Conservation (phyloP, 2,113 vertebrate species). For the Labrus mixtus region DNA sequence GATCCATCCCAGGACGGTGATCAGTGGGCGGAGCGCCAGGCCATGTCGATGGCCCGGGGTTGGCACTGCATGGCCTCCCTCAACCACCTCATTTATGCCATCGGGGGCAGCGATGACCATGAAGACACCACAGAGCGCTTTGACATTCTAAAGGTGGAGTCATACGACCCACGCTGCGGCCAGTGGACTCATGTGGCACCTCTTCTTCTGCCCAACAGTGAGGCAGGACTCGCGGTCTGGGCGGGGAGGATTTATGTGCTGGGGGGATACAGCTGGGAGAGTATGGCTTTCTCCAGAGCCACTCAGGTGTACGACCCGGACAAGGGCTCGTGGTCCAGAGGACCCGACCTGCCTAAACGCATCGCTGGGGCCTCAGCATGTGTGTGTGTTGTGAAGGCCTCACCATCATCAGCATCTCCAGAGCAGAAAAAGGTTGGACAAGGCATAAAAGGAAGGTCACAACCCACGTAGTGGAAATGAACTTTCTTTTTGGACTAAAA, state of each 20-base stretch:
- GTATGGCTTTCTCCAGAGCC: constrained; percentile 89
- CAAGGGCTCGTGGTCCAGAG: constrained; percentile 87
- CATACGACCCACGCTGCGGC: constrained; percentile 88
- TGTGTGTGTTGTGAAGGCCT: constrained; percentile 87
- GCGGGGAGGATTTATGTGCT: constrained; percentile 91
- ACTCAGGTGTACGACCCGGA: constrained; percentile 91
- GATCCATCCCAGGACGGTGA: constrained; percentile 82
- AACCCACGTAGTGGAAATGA: constrained; percentile 30
- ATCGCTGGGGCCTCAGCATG: constrained; percentile 93
- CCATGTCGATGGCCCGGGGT: constrained; percentile 90
- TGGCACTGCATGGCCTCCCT: constrained; percentile 98
- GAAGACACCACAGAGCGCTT: constrained; percentile 93
- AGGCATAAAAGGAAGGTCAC: constrained; percentile 73
- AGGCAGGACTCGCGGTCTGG: constrained; percentile 91
- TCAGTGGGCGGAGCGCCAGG: constrained; percentile 88
- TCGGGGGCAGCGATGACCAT: constrained; percentile 93
- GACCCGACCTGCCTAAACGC: constrained; percentile 90
- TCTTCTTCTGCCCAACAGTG: constrained; percentile 91
- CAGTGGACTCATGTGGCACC: constrained; percentile 92
- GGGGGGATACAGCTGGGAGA: constrained; percentile 97
- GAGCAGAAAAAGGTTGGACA: constrained; percentile 84
- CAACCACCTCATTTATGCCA: constrained; percentile 89
- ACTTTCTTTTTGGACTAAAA: too few species aligned
- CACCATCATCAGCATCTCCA: constrained; percentile 16
- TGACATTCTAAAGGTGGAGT: constrained; percentile 92